Base-by-base conservation (phyloP, 2,797 vertebrate species). In the Sardinella longiceps region DNA sequence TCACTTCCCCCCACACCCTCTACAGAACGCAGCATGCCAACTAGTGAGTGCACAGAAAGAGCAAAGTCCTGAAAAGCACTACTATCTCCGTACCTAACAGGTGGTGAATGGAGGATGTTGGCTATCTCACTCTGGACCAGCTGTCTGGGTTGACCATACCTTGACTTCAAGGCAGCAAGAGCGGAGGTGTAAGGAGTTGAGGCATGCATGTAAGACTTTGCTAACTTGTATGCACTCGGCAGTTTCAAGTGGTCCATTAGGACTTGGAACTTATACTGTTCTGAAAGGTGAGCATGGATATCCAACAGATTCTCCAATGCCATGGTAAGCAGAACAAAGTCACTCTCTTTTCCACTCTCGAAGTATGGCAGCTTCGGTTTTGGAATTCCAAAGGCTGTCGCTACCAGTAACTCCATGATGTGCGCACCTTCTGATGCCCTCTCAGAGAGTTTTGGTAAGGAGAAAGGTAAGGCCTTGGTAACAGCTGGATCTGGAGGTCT, bases 201-300 rank as follows among this genome's bases (percentile, higher is more conserved):
- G 9, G 84, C 51, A 11, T 84, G 15, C 81, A 84, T 87, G 5
- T 80, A 87, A 1, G 66, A 39, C 28, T 87, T 77, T 5, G 81
- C 86, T 0, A 87, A 15, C 18, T 84, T 39, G 53, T 80, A 33
- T 10, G 63, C 66, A 4, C 81, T 86, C 15, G 66, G 63, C 0
- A 83, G 53, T 45, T 66, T 87, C 48, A 87, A 66, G 15, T 82
- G 53, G 11, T 37, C 45, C 30, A 87, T 23, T 0, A 84, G 83
- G 7, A 84, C 86, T 23, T 87, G 86, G 50, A 82, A 87, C 28
- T 87, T 87, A 43, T 60, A 87, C 1, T 80, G 86, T 58, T 87
- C 83, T 37, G 33, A 80, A 0, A 84, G 9, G 7, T 84, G 81
- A 23, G 6, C 25, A 6, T 84, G 70, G 18, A 43, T 50, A 45